Base-by-base conservation (phyloP, 2,797 vertebrate species). In the Austrolebias charrua region DNA sequence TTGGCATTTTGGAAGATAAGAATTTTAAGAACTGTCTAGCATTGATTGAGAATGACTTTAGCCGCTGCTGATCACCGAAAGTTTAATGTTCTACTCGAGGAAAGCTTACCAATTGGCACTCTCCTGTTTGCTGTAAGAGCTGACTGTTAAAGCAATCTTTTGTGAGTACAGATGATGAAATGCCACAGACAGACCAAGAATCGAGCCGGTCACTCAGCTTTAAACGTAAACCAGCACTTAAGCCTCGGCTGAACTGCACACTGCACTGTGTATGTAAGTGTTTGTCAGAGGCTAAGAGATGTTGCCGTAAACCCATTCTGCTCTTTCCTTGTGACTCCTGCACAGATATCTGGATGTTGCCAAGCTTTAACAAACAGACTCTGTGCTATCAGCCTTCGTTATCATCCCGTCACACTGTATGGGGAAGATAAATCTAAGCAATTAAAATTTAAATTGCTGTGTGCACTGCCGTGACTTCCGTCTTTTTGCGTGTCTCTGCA, bases 371-470 rank as follows among this genome's bases (percentile, higher is more conserved):
- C 85, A 90, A 90, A 91, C 85, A 82, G 74, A 79, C 83, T 82
- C 56, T 35, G 69, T 62, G 79, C 86, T 92, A 93, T 93, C 91
- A 89, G 88, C 78, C 63, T 75, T 70, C 71, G 82, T 91, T 91
- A 93, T 92, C 91, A 89, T 78, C 82, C 86, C 85, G 90, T 93
- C 90, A 91, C 85, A 92, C 90, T 87, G 88, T 77, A 81, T 60
- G 66, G 77, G 76, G 88, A 89, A 91, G 91, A 92, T 91, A 90
- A 92, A 93, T 93, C 91, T 90, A 88, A 88, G 84, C 91, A 94
- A 94, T 92, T 93, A 92, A 91, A 91, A 92, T 91, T 91, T 88
- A 92, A 91, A 93, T 93, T 91, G 88, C 88, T 40, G 85, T 87
- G 90, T 85, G 88, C 90, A 89, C 69, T 60, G 80, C 80, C 79